These are phyloP conservation scores for Cryptoleucopteryx plumbea DNA, from an alignment of 2,113 vertebrate species.

Conservation along the genomic window DNA sequence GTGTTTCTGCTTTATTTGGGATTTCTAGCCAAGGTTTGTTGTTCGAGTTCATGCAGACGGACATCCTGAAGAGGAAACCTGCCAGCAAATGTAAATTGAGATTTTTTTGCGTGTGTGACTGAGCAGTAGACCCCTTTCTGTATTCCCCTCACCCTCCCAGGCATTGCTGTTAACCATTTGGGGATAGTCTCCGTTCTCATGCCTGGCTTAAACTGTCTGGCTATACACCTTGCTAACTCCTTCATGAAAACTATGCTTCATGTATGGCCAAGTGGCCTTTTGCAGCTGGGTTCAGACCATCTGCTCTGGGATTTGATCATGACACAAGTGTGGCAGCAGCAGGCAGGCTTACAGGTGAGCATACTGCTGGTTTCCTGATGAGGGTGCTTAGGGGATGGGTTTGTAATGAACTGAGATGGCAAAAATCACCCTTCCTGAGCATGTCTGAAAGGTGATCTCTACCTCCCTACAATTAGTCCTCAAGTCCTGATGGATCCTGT, in stretches of 20 bases:
- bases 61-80: neutral
- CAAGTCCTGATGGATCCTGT: neutral
- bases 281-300: rapidly evolving
- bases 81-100: neutral
- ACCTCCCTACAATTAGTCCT: no score
- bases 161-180: neutral
- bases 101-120: neutral
- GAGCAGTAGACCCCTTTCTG: neutral
- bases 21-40: neutral
- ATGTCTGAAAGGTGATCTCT: neutral
- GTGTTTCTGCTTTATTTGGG: neutral
- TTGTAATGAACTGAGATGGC: neutral
- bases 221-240: neutral
- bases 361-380: neutral
- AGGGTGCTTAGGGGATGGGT: neutral
- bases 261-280: neutral
- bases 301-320: rapidly evolving
- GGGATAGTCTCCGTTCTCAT: neutral
- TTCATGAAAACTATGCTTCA: rapidly evolving
- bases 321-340: neutral
- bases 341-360: rapidly evolving
- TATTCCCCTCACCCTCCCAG: neutral
- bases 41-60: neutral
- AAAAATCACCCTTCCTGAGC: neutral
- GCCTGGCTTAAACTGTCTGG: neutral